Evolutionary conservation across 1,140 invertebrate species (phyloP).

Genomic region (Platorchestia sp.): DNA sequence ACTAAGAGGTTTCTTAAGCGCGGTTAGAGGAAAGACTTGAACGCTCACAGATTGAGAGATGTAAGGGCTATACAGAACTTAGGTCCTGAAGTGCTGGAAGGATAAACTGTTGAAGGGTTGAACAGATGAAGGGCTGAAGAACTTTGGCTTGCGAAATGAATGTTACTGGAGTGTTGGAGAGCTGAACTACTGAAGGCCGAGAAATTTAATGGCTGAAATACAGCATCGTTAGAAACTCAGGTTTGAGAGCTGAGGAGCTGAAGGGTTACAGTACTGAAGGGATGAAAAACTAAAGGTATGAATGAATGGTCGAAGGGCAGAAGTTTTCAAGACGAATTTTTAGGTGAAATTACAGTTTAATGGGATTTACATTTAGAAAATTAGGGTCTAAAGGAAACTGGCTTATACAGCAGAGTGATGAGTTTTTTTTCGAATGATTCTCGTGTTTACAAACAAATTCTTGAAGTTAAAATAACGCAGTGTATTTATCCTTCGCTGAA

Average conservation of each 20-base stretch:
- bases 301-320: too few species aligned
- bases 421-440: background rate
- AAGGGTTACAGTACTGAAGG: too few species aligned
- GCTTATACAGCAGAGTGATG: background rate
- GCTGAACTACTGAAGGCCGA: background rate
- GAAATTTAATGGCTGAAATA: background rate
- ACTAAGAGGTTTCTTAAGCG: background rate
- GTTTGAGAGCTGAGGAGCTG: too few species aligned
- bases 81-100: too few species aligned
- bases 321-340: too few species aligned
- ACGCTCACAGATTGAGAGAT: too few species aligned
- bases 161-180: too few species aligned
- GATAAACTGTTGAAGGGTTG: background rate
- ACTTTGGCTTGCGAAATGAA: too few species aligned
- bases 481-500: too few species aligned
- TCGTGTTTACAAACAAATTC: background rate
- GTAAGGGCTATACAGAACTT: too few species aligned
- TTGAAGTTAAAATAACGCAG: background rate
- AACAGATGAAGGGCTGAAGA: background rate
- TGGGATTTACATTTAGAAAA: background rate
- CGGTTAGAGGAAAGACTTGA: background rate
- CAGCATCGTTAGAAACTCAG: too few species aligned
- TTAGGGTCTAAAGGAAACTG: background rate
- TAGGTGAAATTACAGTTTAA: background rate
- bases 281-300: too few species aligned